phyloP scores from a whole-genome alignment of 2,113 vertebrate genomes.

The Struthio camelus region DNA sequence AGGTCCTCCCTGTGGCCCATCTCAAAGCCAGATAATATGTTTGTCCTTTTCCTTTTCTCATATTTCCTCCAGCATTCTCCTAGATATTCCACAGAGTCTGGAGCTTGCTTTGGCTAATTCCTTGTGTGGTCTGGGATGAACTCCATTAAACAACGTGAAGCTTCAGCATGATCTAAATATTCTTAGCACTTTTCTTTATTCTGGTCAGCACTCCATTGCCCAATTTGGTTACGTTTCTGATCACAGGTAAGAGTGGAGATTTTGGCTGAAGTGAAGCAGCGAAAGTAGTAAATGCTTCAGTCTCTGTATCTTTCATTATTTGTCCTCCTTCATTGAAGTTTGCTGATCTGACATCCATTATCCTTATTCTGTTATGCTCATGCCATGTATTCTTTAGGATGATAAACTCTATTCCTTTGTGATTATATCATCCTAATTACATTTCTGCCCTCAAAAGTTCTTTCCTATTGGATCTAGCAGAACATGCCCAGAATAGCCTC shows the following conservation, averaged over 20 bases:
- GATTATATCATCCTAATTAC: constrained; percentile 23
- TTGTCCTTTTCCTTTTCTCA: not conserved
- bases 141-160: not conserved
- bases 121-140: not conserved
- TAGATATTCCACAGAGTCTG: not conserved
- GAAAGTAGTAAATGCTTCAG: not conserved
- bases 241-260: not conserved
- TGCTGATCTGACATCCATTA: not conserved
- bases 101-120: not conserved
- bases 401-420: not conserved
- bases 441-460: not conserved
- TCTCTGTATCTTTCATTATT: not conserved
- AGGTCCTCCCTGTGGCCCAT: not conserved
- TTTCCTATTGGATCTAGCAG: not conserved
- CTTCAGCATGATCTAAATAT: not conserved
- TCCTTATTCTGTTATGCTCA: not conserved
- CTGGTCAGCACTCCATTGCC: not conserved
- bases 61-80: not conserved
- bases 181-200: not conserved
- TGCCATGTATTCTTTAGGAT: not conserved
- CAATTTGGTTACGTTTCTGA: not conserved
- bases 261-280: not conserved
- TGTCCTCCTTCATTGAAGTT: not conserved
- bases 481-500: not conserved
- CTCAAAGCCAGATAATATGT: not conserved